Conservation (phyloP, 2,888 invertebrate species). For the Empis livida region DNA sequence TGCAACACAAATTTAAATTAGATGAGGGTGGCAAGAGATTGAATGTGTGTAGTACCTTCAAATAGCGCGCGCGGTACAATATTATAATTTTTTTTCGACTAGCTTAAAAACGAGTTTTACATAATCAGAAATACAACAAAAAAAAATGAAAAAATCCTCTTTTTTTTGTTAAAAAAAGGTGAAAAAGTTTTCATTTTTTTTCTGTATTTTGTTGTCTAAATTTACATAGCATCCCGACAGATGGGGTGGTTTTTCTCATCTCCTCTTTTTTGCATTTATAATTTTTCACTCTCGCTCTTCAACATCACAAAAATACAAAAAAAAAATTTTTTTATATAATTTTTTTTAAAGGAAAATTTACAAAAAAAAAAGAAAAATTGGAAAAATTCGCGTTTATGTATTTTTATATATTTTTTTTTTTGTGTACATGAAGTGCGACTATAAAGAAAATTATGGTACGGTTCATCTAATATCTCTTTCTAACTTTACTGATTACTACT, state of each 20-base stretch:
- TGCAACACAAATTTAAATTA: too few species aligned
- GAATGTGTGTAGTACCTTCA: too few species aligned
- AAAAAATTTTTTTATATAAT: background rate
- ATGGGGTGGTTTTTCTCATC: background rate
- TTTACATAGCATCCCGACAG: too few species aligned
- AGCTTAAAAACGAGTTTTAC: too few species aligned
- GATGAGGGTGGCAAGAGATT: too few species aligned
- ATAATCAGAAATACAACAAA: too few species aligned
- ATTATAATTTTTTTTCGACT: too few species aligned
- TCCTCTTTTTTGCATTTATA: background rate
- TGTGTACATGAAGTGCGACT: background rate
- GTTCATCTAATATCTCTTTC: background rate
- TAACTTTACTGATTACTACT: conserved; percentile 1
- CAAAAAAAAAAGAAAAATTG: background rate
- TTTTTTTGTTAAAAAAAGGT: too few species aligned
- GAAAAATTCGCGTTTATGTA: background rate
- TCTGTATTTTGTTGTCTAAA: too few species aligned
- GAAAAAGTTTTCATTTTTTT: too few species aligned
- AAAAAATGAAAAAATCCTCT: too few species aligned
- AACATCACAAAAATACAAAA: background rate
- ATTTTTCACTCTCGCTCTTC: background rate
- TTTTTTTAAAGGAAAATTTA: background rate
- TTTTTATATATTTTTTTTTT: background rate
- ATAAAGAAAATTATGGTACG: conserved; percentile 1
- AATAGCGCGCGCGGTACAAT: too few species aligned